A percentile compares a stretch with the other conserved stretches of the same genome.
Evolutionary conservation across 2,888 invertebrate genomes (phyloP).

Genomic region (Watsonalla binaria): DNA sequence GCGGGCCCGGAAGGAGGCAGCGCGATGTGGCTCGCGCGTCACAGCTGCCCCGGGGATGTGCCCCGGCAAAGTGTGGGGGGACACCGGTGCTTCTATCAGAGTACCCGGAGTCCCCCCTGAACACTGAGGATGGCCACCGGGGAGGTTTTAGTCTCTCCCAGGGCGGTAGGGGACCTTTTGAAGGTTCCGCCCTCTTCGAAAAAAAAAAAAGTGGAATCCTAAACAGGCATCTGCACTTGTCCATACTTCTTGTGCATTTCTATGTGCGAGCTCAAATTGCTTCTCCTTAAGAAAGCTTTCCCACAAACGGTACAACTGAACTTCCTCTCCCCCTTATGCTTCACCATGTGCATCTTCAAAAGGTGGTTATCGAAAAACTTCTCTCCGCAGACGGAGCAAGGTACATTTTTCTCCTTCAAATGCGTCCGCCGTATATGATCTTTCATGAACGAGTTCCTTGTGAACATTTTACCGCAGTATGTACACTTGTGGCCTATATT

Average conservation of each 20-base stretch:
- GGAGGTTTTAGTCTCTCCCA: too few relatives aligned
- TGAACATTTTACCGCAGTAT: constrained; percentile 64
- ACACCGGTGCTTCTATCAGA: too few relatives aligned
- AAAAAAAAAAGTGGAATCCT: too few relatives aligned
- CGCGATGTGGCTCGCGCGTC: too few relatives aligned
- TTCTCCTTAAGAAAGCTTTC: constrained; percentile 76
- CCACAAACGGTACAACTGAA: constrained; percentile 79
- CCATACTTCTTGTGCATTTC: constrained; percentile 70
- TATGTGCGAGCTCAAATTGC: constrained; percentile 79
- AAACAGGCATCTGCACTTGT: constrained; percentile 28
- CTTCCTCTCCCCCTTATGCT: constrained; percentile 74
- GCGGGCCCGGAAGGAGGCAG: too few relatives aligned
- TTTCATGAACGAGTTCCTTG: constrained; percentile 67
- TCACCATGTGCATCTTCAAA: constrained; percentile 69
- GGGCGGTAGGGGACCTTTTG: too few relatives aligned
- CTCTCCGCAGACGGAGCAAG: constrained; percentile 60
- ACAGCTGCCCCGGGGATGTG: too few relatives aligned
- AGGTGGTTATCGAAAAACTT: constrained; percentile 65
- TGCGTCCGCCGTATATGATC: constrained; percentile 65
- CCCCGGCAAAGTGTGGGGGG: too few relatives aligned
- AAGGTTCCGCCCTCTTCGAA: too few relatives aligned
- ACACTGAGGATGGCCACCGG: too few relatives aligned
- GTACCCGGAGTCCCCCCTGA: too few relatives aligned
- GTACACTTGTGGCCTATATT: constrained; percentile 62
- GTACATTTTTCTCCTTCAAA: constrained; percentile 65